These are phyloP conservation scores for Aphidius colemani DNA, from an alignment of 2,888 invertebrate genomes.

Conservation along the genomic window DNA sequence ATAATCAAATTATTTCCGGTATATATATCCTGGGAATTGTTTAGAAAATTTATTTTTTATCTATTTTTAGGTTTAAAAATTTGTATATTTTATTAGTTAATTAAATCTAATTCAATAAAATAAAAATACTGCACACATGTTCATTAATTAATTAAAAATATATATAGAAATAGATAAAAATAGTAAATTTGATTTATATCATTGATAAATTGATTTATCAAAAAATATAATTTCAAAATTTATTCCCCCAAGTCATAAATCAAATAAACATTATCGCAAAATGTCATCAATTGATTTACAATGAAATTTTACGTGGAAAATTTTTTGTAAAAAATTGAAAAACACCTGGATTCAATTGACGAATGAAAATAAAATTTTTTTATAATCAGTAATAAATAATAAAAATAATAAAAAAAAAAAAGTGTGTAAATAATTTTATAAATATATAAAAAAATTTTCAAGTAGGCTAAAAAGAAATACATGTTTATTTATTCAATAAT, in stretches of 20 bases:
- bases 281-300: too few relatives aligned
- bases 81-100: background rate
- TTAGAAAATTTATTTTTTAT: conserved; percentile 8
- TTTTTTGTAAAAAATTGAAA: background rate
- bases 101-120: background rate
- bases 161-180: background rate
- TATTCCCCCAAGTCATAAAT: too few relatives aligned
- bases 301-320: too few relatives aligned
- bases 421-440: background rate
- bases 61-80: background rate
- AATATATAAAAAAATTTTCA: background rate
- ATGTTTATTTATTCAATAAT: background rate
- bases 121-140: conserved; percentile 7
- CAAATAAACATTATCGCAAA: too few relatives aligned
- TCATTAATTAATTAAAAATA: conserved; percentile 7
- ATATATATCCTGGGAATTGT: conserved; percentile 20
- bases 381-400: background rate
- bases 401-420: background rate
- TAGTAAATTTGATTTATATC: too few relatives aligned
- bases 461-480: conserved; percentile 5
- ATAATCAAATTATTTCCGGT: conserved; percentile 27
- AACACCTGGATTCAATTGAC: background rate
- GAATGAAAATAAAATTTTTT: too few relatives aligned
- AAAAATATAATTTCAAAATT: too few relatives aligned
- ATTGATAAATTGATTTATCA: background rate